Base-by-base conservation (phyloP, 2,797 vertebrate genomes). In the Gymnopithys bicolor region DNA sequence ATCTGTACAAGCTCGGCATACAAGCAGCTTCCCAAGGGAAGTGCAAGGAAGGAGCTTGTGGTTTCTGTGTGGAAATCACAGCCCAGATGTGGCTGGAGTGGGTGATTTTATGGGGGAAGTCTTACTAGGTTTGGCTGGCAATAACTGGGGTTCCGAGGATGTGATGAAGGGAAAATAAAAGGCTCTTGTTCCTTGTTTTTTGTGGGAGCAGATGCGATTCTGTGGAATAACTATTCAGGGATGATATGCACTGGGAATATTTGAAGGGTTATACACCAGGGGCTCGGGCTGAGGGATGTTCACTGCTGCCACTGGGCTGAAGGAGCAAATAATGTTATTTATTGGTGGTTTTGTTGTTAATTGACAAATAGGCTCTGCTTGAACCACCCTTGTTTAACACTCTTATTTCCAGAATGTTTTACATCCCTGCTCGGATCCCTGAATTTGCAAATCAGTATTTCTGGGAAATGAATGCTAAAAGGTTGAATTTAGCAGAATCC, bases 381-480 rank as follows among this genome's bases (percentile, higher is more conserved):
- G 46, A 56, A 1, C 59, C 4, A 0, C 46, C 2, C 1, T 13
- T 11, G 18, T 43, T 75, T 37, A 19, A 22, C 5, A 14, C 55
- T 1, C 3, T n/a, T 15, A 3, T 37, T 67, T 56, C 63, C 76
- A 30, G 59, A 46, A 5, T 1, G 55, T 52, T 37, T 77, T 25
- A 3, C 32, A 1, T 25, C 13, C 55, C 46, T 25, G 0, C 73
- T 68, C 32, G 8, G 63, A 41, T 45, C 25, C 52, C 82, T 22
- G 7, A n/a, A 11, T 62, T 41, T 48, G 62, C 51, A 19, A 17
- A 62, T 0, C 3, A 13, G 0, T 3, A 0, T 73, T 90, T 13
- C 52, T 63, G 62, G 84, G 76, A 45, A 55, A 6, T 0, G 5
- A n/a, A 30, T 0, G 3, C 62, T 59, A 32, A 70, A 59, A 52